Base-by-base conservation (phyloP, 2,113 vertebrate genomes). In the Scomber colias region DNA sequence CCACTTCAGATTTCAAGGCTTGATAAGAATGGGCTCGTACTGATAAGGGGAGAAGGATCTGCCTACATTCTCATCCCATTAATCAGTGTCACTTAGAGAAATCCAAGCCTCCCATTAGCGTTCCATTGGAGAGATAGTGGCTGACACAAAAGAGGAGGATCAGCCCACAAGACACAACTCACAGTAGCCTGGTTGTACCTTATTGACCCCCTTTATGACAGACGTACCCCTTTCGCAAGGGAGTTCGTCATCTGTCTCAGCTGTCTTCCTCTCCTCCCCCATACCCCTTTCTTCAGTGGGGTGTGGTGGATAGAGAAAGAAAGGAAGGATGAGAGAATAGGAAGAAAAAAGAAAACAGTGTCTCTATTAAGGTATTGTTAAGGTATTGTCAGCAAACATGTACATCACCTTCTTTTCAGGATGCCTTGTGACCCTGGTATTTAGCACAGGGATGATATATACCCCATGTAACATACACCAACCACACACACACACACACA, bases 1-100 rank as follows among this genome's bases (percentile, higher is more conserved):
- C 82, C 46, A 31, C 77, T 35, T 76, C 40, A 75, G 53, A 70
- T 65, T 65, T 77, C 24, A 73, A 65, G 44, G 68, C 77, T 5
- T n/a, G 57, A 77, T 80, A 82, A 82, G 84, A 61, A 7, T 12
- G 59, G 49, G 27, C 85, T 80, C 57, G 27, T 19, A 50, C 72
- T 74, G 87, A 88, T 91, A 84, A 83, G 46, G 44, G 64, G 61
- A 69, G 65, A 77, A 71, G 57, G 65, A 84, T 81, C 80, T 70
- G 71, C 75, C 62, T 53, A 53, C 70, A 63, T 89, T 90, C 81
- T 87, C 87, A 79, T 49, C 82, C 66, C 78, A 84, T 94, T 86
- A 83, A 84, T 83, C 83, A 92, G 85, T 89, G 86, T 85, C 89
- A 91, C 83, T 92, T 90, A 83, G 66, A 77, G 84, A 86, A 92